Percentiles rank a stretch among this genome's conserved stretches.
Conservation (phyloP, 2,113 vertebrate genomes). For the Chaetodon auriga region DNA sequence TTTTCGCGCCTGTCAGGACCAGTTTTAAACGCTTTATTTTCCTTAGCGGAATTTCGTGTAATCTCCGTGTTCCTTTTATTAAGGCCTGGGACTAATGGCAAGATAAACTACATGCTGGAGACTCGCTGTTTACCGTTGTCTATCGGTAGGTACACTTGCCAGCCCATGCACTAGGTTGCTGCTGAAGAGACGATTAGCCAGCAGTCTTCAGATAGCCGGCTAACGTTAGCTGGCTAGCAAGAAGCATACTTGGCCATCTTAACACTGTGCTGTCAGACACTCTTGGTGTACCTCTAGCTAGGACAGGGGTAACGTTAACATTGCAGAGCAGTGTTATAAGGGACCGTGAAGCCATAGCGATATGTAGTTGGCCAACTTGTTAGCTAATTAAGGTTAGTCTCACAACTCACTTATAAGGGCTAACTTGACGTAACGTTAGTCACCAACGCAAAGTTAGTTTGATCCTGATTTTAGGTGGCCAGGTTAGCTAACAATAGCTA, state of each 20-base stretch:
- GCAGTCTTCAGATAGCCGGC: conserved; percentile 68
- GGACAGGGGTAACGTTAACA: not conserved
- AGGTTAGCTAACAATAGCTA: conserved; percentile 50
- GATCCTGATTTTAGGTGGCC: conserved; percentile 5
- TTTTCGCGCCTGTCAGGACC: conserved; percentile 85
- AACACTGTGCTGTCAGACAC: conserved; percentile 35
- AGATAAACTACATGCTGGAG: conserved; percentile 78
- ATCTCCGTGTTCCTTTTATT: conserved; percentile 38
- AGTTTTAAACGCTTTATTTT: conserved; percentile 81
- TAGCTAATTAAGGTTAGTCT: not conserved
- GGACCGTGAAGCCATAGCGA: not conserved
- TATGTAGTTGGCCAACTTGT: not conserved
- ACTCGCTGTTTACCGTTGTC: conserved; percentile 71
- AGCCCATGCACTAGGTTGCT: conserved; percentile 70
- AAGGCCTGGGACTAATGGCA: conserved; percentile 58
- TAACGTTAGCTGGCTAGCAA: conserved; percentile 65
- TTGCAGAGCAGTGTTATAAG: not conserved
- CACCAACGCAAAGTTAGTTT: not conserved
- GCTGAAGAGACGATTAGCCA: conserved; percentile 74
- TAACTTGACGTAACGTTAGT: not conserved
- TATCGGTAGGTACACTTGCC: conserved; percentile 83
- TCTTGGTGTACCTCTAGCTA: conserved; percentile 1
- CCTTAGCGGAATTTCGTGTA: conserved; percentile 12
- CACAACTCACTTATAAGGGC: not conserved
- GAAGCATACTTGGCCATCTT: conserved; percentile 55